A percentile compares a stretch with the other conserved stretches of the same genome.
phyloP scores from a whole-genome alignment of 2,888 invertebrate species.

The Polymixis lichenea region DNA sequence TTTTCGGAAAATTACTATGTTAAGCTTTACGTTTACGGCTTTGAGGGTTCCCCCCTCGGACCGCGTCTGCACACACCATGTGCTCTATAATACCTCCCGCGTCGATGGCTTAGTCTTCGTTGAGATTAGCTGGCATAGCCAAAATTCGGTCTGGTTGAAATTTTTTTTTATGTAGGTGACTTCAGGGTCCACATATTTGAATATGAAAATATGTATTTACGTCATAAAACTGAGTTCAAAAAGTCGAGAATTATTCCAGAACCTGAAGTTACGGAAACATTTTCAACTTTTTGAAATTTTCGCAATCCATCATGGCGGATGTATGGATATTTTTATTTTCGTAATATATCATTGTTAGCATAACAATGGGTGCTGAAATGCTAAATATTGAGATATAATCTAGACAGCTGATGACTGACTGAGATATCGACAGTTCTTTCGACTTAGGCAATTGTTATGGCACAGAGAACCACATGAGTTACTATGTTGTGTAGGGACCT shows the following conservation, averaged over 20 bases:
- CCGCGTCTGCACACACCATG: too few relatives aligned
- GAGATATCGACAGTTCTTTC: conserved; percentile 59
- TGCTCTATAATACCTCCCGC: not conserved
- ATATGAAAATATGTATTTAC: not conserved
- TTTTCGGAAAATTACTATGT: too few relatives aligned
- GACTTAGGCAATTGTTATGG: conserved; percentile 35
- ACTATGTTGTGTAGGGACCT: not conserved
- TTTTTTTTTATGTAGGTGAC: not conserved
- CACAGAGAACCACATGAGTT: conserved; percentile 7
- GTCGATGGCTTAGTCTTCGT: not conserved
- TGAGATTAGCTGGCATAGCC: not conserved
- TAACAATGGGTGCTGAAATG: conserved; percentile 64
- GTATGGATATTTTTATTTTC: conserved; percentile 41
- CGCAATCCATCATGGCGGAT: conserved; percentile 35
- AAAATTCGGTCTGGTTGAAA: not conserved
- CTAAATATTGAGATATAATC: conserved; percentile 61
- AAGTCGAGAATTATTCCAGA: not conserved
- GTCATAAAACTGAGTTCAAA: not conserved
- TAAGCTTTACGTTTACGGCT: too few relatives aligned
- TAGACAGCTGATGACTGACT: conserved; percentile 53
- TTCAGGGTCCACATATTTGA: not conserved
- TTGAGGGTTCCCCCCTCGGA: too few relatives aligned
- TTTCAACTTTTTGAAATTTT: conserved; percentile 13
- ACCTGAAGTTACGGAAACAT: not conserved
- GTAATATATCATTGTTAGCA: conserved; percentile 62